Base-by-base conservation (phyloP, 2,797 vertebrate genomes). In the Anabas testudineus region DNA sequence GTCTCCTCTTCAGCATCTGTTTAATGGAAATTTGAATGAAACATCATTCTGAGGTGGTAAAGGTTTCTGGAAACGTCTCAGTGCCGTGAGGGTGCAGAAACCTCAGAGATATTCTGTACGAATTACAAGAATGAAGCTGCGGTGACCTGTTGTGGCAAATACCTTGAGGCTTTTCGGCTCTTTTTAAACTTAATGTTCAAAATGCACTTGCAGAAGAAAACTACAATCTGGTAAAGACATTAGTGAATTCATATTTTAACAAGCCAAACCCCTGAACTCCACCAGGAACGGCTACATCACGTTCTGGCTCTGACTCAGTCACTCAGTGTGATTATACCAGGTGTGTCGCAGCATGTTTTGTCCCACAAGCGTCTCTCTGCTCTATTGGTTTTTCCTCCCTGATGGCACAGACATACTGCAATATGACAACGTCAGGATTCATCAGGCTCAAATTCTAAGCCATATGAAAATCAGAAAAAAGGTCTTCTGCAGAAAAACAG, bases 1-100 rank as follows among this genome's bases (percentile, higher is more conserved):
- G 67, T 81, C 59, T 81, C 54, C 19, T 78, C 53, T 67, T 57
- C 57, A 59, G 83, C 77, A 83, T 86, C 80, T 87, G 80, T 61
- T 67, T 30, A 57, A 67, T 32, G 46, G 67, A 81, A 74, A 69
- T 66, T 2, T 67, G 48, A 73, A 60, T 1, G 42, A 42, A 37
- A 64, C 28, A 73, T 76, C 45, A 63, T 56, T 78, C 65, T 46
- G 71, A 76, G 71, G 81, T 65, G 78, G 43, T 26, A 37, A 72
- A 65, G 42, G 59, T 30, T 74, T 65, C 55, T 81, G 64, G 73
- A 76, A 82, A 62, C 5, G 52, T 74, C 68, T 55, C 74, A 61
- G 61, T 26, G 63, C 19, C 49, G 75, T 62, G 62, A 73, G 59
- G 66, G 59, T 45, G 53, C 47, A 68, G 68, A 67, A 46, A 51